Percentiles rank a stretch among this genome's conserved stretches.
These are phyloP conservation scores for Perdita meconis DNA, from an alignment of 2,888 invertebrate genomes.

Conservation along the genomic window DNA sequence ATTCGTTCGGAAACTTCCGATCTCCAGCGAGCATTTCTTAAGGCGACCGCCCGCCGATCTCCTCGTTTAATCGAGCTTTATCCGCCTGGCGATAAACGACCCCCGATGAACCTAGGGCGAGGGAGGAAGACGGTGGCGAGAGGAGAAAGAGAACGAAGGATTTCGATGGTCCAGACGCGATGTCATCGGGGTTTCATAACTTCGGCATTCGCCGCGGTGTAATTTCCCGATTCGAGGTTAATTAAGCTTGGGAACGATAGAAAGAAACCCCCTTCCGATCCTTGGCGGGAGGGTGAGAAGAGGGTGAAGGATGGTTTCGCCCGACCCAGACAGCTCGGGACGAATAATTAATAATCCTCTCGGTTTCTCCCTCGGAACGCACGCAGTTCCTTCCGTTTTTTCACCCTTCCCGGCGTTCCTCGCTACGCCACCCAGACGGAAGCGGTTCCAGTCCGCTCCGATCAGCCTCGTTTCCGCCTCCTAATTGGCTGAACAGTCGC, in stretches of 20 bases:
- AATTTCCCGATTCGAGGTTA: constrained; percentile 70
- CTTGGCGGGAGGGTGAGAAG: neutral
- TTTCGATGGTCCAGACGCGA: constrained; percentile 36
- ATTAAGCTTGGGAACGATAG: constrained; percentile 64
- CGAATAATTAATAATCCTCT: constrained; percentile 68
- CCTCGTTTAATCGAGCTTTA: constrained; percentile 59
- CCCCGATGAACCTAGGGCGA: no score
- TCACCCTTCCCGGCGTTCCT: constrained; percentile 5
- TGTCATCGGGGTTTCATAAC: constrained; percentile 74
- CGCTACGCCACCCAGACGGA: neutral
- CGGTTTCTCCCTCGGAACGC: constrained; percentile 20
- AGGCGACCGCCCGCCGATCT: constrained; percentile 35
- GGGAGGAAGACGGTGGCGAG: neutral
- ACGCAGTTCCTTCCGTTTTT: constrained; percentile 11
- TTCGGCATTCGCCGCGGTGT: constrained; percentile 19
- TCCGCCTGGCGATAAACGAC: constrained; percentile 18
- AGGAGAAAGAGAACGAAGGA: neutral
- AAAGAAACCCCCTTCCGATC: constrained; percentile 42
- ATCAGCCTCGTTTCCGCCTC: constrained; percentile 17
- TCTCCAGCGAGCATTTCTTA: constrained; percentile 36
- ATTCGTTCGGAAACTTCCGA: constrained; percentile 39
- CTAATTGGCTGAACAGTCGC: constrained; percentile 50
- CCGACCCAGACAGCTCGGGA: constrained; percentile 30
- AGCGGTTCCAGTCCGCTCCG: neutral
- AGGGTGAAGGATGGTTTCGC: constrained; percentile 31